phyloP scores from a whole-genome alignment of 2,113 vertebrate species.

The Rhinogobius similis region DNA sequence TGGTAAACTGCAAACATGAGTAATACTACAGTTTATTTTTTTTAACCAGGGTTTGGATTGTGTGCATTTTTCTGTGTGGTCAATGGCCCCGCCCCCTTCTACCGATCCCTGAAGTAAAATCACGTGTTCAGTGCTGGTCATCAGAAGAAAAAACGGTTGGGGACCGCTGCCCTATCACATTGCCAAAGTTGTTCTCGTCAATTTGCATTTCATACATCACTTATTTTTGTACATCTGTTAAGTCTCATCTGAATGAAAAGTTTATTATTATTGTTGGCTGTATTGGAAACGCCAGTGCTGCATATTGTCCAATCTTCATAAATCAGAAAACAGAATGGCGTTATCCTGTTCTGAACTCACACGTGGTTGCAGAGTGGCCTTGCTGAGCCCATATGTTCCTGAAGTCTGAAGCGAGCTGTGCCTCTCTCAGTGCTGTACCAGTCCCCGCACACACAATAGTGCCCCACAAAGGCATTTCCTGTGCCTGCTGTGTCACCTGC shows the following conservation, averaged over 20 bases:
- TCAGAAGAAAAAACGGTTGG: too few relatives aligned
- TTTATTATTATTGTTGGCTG: neutral
- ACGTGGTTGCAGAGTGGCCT: conserved; percentile 31
- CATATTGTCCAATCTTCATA: neutral
- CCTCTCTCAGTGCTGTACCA: conserved; percentile 41
- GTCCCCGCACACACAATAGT: conserved; percentile 53
- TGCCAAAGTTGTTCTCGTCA: neutral
- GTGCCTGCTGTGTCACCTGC: conserved; percentile 65
- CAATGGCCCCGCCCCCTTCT: too few relatives aligned
- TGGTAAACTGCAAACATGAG: too few relatives aligned
- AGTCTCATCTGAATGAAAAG: neutral
- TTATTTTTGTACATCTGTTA: neutral
- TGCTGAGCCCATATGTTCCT: conserved; percentile 41
- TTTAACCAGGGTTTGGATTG: too few relatives aligned
- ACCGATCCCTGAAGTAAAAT: too few relatives aligned
- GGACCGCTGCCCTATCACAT: neutral
- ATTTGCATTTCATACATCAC: neutral
- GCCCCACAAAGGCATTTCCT: conserved; percentile 64
- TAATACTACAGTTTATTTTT: too few relatives aligned
- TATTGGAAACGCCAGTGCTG: neutral
- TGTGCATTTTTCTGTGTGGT: too few relatives aligned
- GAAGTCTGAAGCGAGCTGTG: conserved; percentile 53
- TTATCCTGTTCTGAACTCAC: conserved; percentile 1
- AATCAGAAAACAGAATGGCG: neutral
- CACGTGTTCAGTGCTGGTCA: too few relatives aligned